Conservation (phyloP, 2,113 vertebrate species). For the Oreocharis arfaki region DNA sequence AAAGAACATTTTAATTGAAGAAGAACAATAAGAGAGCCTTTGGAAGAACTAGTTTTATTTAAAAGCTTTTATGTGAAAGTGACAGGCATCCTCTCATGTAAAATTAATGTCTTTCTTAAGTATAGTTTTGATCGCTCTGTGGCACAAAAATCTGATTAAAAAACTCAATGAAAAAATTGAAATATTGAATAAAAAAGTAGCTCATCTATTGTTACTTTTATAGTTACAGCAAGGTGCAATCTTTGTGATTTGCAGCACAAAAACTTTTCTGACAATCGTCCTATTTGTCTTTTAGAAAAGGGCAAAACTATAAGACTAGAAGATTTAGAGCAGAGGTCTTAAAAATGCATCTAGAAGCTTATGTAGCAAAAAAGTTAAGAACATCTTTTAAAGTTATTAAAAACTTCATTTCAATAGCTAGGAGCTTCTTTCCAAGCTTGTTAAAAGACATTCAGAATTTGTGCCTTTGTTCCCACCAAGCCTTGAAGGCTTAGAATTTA, state of each 20-base stretch:
- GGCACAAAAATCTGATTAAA: background rate
- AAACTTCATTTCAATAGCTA: background rate
- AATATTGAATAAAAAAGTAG: background rate
- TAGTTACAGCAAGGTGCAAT: background rate
- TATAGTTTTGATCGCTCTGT: background rate
- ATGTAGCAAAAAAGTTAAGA: background rate
- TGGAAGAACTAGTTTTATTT: background rate
- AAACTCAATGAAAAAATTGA: background rate
- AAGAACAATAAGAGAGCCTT: background rate
- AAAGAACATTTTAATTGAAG: background rate
- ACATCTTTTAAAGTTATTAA: background rate
- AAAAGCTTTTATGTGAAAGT: background rate
- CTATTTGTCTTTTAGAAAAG: background rate
- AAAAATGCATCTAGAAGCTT: background rate
- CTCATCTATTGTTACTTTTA: background rate
- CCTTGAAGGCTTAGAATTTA: slow-evolving; percentile 8
- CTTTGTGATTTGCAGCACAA: background rate
- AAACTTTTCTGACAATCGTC: background rate
- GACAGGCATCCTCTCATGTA: background rate
- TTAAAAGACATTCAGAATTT: background rate
- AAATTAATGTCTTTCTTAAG: background rate
- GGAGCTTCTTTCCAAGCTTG: background rate
- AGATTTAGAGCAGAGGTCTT: background rate
- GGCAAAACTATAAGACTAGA: background rate
- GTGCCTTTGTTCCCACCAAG: background rate